phyloP scores from a whole-genome alignment of 2,888 invertebrate species.

The Hyppa rectilinea region DNA sequence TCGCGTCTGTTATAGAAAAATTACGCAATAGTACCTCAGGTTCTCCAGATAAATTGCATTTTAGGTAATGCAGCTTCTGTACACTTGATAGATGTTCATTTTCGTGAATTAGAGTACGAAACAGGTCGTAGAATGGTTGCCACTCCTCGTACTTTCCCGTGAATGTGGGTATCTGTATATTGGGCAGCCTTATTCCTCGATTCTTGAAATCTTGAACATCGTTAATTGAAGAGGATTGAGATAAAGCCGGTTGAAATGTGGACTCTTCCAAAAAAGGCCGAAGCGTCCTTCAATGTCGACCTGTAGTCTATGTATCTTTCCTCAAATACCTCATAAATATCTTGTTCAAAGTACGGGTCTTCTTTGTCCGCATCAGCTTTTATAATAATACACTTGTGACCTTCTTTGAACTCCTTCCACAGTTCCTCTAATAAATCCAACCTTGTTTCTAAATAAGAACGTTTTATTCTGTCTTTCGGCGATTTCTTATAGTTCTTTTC shows the following conservation, averaged over 20 bases:
- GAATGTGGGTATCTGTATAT: background rate
- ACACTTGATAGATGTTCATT: too few species aligned
- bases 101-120: slow-evolving; percentile 31
- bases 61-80: too few species aligned
- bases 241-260: too few species aligned
- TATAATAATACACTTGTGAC: slow-evolving; percentile 6
- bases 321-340: background rate
- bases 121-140: slow-evolving; percentile 10
- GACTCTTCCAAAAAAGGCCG: slow-evolving; percentile 4
- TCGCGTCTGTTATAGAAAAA: too few species aligned
- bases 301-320: slow-evolving; percentile 12
- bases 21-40: too few species aligned
- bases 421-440: background rate
- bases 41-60: too few species aligned
- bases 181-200: slow-evolving; percentile 9
- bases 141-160: background rate
- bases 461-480: slow-evolving; percentile 29
- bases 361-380: background rate
- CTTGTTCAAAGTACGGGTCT: slow-evolving; percentile 10
- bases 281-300: slow-evolving; percentile 1
- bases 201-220: too few species aligned
- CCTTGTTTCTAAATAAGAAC: slow-evolving; percentile 4
- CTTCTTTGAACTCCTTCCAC: background rate
- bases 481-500: slow-evolving; percentile 30
- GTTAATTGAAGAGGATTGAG: too few species aligned